Percentiles rank a stretch among this genome's conserved stretches.
These are phyloP conservation scores for Crotalus horridus DNA, from an alignment of 2,113 vertebrate species.

Conservation along the genomic window DNA sequence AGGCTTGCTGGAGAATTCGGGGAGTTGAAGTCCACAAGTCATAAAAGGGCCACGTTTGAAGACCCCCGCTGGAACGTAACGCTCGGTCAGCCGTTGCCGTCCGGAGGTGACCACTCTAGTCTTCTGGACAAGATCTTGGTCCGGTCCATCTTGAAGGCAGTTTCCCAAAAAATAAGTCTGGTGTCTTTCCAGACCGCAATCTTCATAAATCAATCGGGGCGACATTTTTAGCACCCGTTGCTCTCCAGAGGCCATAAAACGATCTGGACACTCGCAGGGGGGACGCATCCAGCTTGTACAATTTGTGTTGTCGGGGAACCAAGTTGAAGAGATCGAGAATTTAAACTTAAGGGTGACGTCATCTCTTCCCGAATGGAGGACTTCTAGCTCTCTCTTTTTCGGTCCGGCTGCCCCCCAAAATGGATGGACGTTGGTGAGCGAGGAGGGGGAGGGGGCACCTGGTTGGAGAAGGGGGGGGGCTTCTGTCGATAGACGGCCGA, in stretches of 20 bases:
- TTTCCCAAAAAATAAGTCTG: neutral
- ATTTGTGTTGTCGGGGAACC: neutral
- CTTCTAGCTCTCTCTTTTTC: neutral
- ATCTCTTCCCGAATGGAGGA: neutral
- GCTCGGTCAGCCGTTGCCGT: neutral
- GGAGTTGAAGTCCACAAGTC: too few species aligned
- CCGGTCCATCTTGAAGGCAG: neutral
- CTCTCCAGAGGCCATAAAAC: neutral
- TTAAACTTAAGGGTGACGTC: neutral
- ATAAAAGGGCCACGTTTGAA: too few species aligned
- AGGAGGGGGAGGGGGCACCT: neutral
- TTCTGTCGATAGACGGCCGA: neutral
- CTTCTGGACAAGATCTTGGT: neutral
- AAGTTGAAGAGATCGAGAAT: neutral
- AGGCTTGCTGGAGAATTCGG: too few species aligned
- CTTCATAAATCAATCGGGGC: neutral
- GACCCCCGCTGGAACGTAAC: neutral
- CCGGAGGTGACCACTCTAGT: neutral
- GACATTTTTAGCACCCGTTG: neutral
- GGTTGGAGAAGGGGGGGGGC: neutral
- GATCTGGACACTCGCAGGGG: neutral
- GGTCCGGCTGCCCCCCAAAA: neutral
- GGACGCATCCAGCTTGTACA: neutral
- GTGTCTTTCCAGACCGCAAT: neutral
- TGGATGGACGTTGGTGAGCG: too few species aligned